phyloP scores from a whole-genome alignment of 2,888 invertebrate genomes.

The Volucella inanis region DNA sequence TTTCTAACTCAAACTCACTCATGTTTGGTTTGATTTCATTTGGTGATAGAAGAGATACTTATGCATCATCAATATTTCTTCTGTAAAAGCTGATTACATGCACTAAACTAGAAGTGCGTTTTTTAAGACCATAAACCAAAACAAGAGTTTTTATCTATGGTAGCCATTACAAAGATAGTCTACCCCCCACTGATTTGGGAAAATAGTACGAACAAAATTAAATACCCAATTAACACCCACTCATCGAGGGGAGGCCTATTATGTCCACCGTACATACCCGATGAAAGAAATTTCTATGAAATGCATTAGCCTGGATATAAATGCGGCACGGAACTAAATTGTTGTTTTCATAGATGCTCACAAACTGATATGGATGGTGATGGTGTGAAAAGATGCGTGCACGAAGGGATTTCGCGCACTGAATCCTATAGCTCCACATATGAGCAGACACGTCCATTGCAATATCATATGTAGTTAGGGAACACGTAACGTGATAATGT shows the following conservation, averaged over 20 bases:
- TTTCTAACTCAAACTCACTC: no score
- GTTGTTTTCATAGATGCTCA: constrained; percentile 37
- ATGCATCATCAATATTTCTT: no score
- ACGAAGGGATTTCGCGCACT: constrained; percentile 41
- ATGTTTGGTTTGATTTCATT: no score
- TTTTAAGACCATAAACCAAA: no score
- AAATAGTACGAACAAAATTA: constrained; percentile 27
- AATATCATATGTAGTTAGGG: constrained; percentile 4
- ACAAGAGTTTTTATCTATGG: no score
- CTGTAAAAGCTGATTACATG: no score
- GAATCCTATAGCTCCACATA: constrained; percentile 4
- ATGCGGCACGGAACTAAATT: no score
- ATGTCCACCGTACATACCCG: constrained; percentile 42
- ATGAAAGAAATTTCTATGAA: constrained; percentile 63
- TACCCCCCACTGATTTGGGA: neutral
- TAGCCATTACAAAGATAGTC: no score
- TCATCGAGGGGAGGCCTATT: constrained; percentile 44
- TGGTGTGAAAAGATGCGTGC: constrained; percentile 72
- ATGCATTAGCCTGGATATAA: constrained; percentile 34
- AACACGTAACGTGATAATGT: constrained; percentile 54
- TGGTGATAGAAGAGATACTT: no score
- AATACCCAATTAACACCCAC: constrained; percentile 62
- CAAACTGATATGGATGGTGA: constrained; percentile 42
- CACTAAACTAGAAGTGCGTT: no score
- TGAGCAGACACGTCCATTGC: constrained; percentile 27